Evolutionary conservation across 2,113 vertebrate genomes (phyloP), one percentile per base, ranked within the genome.

Genomic region (Sakesphorus luctuosus): DNA sequence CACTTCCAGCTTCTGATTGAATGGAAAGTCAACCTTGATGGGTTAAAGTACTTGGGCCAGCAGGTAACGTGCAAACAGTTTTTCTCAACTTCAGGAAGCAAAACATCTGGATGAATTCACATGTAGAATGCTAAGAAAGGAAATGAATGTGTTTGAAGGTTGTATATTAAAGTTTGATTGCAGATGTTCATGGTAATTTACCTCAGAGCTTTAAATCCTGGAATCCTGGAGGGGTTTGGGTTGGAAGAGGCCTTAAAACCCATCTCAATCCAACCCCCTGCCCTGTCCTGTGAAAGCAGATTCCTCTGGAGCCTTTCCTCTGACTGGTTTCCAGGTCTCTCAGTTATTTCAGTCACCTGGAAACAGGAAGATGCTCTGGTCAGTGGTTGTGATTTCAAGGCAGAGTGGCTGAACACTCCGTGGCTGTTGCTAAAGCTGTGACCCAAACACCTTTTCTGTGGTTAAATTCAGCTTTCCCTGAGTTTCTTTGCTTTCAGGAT

Each of bases 11-110:
- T 99, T 47, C 97, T 99, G 94, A 99, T 99, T 67, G 99, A 99
- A 73, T 99, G 99, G 99, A 99, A 98, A 84, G 99, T 99, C 96
- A 99, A 98, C 94, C 97, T 99, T 78, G 99, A 99, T 81, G 99
- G 99, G 9, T 98, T 99, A 33, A 98, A 98, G 96, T 99, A 99
- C 97, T 98, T 99, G 76, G 99, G 99, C 68, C 99, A 99, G 95
- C 99, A 99, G 99, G 99, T 99, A 98, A 97, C 59, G 15, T 76
- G 71, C 44, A 58, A 82, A 43, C 18, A 4, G 58, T 6, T 47
- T 75, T 38, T 23, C 12, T 90, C 13, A n/a, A 63, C 29, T 43
- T 90, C 11, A 4, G 23, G 33, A 87, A 77, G 11, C 20, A 63
- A 47, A 74, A 33, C 5, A 24, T 26, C 4, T 79, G 17, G 7